Base-by-base conservation (phyloP, 2,888 invertebrate species). In the Sialis fuliginosa region DNA sequence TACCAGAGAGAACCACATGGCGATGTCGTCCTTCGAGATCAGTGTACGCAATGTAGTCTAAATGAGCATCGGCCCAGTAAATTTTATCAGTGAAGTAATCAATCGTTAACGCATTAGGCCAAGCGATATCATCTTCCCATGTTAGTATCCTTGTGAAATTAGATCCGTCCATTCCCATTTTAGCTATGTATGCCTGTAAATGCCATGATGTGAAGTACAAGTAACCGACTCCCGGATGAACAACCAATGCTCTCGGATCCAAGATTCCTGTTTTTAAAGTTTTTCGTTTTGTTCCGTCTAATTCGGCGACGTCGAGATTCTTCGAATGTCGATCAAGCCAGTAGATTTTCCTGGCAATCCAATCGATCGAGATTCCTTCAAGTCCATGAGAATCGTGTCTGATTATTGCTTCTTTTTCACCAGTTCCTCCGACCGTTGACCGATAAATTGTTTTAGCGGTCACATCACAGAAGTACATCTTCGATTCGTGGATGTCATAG, bases 51-150 rank as follows among this genome's bases (percentile, higher is more conserved):
- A 98, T 93, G 60, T 96, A 96, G 62, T 98, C 95, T 54, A 97
- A 73, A 67, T 96, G 96, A 54, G 97, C 97, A 63, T 98, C 98
- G 0, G 96, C 97, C 86, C 90, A 98, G 68, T 90, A 97, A 41
- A 98, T 77, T 56, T 87, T 76, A 56, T 96, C 90, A 0, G 95
- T 90, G 61, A 95, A 90, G 63, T 91, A 96, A 60, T 98, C 97
- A 49, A 98, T 82, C 0, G 97, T 90, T 10, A 98, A 64, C 1
- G 96, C 97, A 63, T 98, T 98, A 0, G 97, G 97, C 98, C 98
- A 98, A 1, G 95, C 95, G 44, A 97, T 84, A 57, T 92, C 92
- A 54, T 93, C 79, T 58, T 91, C 88, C 80, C 90, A 89, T 22
- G 84, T 88, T 10, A 96, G 69, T 52, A 97, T 88, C 46, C 84